phyloP scores from a whole-genome alignment of 2,797 vertebrate genomes.

The Picus viridis region DNA sequence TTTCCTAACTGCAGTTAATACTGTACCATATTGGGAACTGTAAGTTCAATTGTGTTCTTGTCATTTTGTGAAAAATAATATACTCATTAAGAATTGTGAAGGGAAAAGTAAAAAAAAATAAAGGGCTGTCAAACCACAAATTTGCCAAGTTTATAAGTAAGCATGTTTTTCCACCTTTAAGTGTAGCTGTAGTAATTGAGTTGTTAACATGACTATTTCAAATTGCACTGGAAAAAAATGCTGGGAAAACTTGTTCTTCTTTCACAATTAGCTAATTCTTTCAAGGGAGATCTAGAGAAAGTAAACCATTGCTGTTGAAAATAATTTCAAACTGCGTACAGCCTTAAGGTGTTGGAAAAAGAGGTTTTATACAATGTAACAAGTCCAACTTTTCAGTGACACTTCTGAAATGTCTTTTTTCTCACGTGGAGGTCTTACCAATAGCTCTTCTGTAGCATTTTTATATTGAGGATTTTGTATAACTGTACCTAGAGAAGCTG shows the following conservation, averaged over 20 bases:
- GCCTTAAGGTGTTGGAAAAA: background rate
- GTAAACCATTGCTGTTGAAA: background rate
- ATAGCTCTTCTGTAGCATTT: background rate
- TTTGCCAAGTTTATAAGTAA: background rate
- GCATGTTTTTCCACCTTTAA: background rate
- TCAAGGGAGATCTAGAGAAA: background rate
- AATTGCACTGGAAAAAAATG: background rate
- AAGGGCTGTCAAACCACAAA: background rate
- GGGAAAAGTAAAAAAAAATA: background rate
- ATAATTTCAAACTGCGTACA: background rate
- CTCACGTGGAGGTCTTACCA: background rate
- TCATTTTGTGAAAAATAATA: background rate
- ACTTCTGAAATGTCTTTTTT: background rate
- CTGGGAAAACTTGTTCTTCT: background rate
- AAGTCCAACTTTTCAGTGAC: background rate
- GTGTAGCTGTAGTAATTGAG: background rate
- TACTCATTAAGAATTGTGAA: background rate
- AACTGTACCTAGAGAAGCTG: background rate
- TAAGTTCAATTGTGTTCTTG: background rate
- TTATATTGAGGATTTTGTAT: background rate
- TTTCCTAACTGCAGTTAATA: background rate
- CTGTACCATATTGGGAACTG: background rate
- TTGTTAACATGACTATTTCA: background rate
- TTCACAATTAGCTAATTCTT: background rate
- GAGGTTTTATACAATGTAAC: background rate